Percentiles rank a stretch among this genome's conserved stretches.
These are phyloP conservation scores for Hemibagrus guttatus DNA, from an alignment of 2,797 vertebrate species.

Conservation along the genomic window DNA sequence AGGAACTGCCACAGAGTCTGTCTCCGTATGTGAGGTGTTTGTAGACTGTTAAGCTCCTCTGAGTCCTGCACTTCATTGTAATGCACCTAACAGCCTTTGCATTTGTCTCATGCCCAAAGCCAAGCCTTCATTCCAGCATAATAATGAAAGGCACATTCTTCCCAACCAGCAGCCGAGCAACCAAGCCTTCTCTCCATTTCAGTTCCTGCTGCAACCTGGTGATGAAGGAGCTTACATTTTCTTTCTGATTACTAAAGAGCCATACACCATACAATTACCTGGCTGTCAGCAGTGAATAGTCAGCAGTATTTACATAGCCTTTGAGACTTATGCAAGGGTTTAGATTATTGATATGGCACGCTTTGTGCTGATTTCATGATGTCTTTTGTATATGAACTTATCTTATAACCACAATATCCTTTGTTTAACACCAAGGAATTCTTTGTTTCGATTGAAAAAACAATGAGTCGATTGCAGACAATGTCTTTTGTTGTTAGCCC, in stretches of 20 bases:
- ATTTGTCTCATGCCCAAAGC: neutral
- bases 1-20: too few species aligned
- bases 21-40: too few species aligned
- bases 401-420: too few species aligned
- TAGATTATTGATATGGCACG: too few species aligned
- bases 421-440: too few species aligned
- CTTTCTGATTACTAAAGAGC: neutral
- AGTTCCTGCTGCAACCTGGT: neutral
- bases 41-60: neutral
- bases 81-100: neutral
- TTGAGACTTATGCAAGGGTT: too few species aligned
- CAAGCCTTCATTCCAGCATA: neutral
- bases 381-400: too few species aligned
- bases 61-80: neutral
- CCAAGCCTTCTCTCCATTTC: neutral
- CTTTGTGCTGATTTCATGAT: too few species aligned
- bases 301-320: neutral
- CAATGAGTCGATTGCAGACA: too few species aligned
- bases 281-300: neutral
- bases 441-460: too few species aligned
- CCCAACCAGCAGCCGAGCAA: neutral
- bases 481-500: too few species aligned
- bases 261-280: neutral
- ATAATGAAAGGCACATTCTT: neutral
- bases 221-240: neutral